phyloP scores from a whole-genome alignment of 92 coral and sea anemone species.

The Zoanthus gigantus region DNA sequence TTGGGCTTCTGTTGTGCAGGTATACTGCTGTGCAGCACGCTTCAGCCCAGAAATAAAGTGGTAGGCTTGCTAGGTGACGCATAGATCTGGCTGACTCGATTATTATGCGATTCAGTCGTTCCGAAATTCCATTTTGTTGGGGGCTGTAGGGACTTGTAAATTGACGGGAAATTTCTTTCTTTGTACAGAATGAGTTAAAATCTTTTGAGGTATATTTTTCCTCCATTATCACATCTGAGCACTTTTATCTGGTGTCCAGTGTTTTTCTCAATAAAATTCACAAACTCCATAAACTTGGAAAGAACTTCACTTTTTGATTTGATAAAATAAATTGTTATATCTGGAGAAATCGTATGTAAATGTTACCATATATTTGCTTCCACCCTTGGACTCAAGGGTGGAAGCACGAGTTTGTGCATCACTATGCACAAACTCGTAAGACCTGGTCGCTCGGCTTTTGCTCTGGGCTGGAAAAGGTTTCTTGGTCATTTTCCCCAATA shows the following conservation, averaged over 20 bases:
- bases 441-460: constrained; percentile 37
- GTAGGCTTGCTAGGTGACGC: constrained; percentile 36
- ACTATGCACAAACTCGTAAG: constrained; percentile 40
- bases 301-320: constrained; percentile 51
- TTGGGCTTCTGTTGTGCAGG: constrained; percentile 48
- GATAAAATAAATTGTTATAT: constrained; percentile 48
- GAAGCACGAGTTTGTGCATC: constrained; percentile 47
- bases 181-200: constrained; percentile 41
- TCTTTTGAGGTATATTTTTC: constrained; percentile 35
- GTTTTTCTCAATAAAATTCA: constrained; percentile 34
- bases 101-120: constrained; percentile 43
- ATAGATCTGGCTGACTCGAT: constrained; percentile 50
- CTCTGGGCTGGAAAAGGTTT: constrained; percentile 41
- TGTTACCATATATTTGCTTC: constrained; percentile 51
- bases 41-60: constrained; percentile 53
- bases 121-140: constrained; percentile 51
- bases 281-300: constrained; percentile 51
- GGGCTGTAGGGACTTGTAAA: constrained; percentile 56
- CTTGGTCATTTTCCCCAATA: constrained; percentile 29
- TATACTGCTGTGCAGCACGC: constrained; percentile 50
- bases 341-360: constrained; percentile 55
- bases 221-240: constrained; percentile 55
- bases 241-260: constrained; percentile 43
- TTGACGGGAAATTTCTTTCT: constrained; percentile 48
- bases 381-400: constrained; percentile 46